Base-by-base conservation (phyloP, 2,797 vertebrate genomes). In the Sebastes taczanowskii region DNA sequence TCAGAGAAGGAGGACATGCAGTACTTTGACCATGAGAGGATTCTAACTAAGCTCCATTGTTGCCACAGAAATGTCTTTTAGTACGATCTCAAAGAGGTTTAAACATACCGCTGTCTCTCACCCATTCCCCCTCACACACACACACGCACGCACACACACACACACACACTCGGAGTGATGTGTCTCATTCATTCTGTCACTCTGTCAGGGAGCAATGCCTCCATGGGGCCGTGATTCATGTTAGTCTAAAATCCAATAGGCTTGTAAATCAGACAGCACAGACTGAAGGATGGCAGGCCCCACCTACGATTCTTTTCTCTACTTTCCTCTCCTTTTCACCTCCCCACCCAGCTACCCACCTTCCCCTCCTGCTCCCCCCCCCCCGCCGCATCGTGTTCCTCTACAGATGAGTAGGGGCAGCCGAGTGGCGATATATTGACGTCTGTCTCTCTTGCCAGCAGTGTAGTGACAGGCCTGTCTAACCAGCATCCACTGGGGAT, bases 231-330 rank as follows among this genome's bases (percentile, higher is more conserved):
- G 83, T 94, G 92, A 94, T 94, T 94, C 92, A 93, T 94, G 89
- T 91, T 87, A 85, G 90, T 91, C 89, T 91, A 88, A 94, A 93
- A 92, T 92, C 89, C 91, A 93, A 94, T 93, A 91, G 91, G 91
- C 89, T 91, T 92, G 91, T 93, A 93, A 94, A 94, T 94, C 92
- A 93, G 90, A 90, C 84, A 38, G 86, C 85, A 52, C 77, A 72
- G 81, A 80, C 87, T 89, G 87, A 89, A 74, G 72, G 77, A 89
- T 90, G 85, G 84, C 83, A 85, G 76, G 71, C 77, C 59, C 71
- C 84, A 77, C 86, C 89, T 77, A 74, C 11, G 2, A 25, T 71
- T 70, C 80, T 78, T 70, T 55, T 27, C 16, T 34, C 59, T 64
- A 16, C 64, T 79, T 64, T 74, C 52, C 65, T 82, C 84, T 73